Evolutionary conservation across 2,888 invertebrate genomes (phyloP), one percentile per base, ranked within the genome.

Genomic region (Neoitamus cyanurus): DNA sequence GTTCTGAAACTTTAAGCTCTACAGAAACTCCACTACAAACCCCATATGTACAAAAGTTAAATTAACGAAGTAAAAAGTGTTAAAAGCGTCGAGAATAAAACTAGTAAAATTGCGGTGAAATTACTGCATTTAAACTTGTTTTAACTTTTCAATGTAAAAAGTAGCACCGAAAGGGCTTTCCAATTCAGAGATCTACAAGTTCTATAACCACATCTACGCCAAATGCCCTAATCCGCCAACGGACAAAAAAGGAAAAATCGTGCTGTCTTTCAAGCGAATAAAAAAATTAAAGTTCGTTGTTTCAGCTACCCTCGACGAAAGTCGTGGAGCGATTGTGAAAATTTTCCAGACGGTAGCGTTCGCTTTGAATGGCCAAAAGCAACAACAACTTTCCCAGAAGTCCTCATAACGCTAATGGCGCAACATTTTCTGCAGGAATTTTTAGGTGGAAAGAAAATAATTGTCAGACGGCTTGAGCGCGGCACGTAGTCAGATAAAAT

Each of bases 401-500:
- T 58, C 58, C 58, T 58, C 58, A 58, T 58, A 58, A 58, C 58
- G 58, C 25, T 58, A 58, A 58, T 58, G 58, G 58, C 58, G 58
- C 58, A 58, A 58, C 58, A 20, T 58, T 58, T 25, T 25, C 58
- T 58, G 25, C 20, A 58, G 58, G 20, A 58, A 58, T 58, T 58
- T 48, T 58, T 58, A 58, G 58, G 58, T 58, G 58, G 25, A 58
- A 58, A 58, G 58, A 58, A 58, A 58, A 58, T 58, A 58, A 58
- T 58, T 58, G 58, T 25, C 58, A 58, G 58, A 58, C 58, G 58
- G 58, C 58, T 58, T 58, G 58, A 58, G 20, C 58, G 58, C 25
- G 58, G 58, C 58, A 58, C 58, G 58, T 58, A 58, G 58, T 58
- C 58, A 58, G 58, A 58, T 58, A 58, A 70, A 70, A 70, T 70